Percentiles rank a stretch among this genome's conserved stretches.
These are phyloP conservation scores for Rhopilema esculentum DNA, from an alignment of 30 jellyfish, hydroid and myxozoan species.

Conservation along the genomic window DNA sequence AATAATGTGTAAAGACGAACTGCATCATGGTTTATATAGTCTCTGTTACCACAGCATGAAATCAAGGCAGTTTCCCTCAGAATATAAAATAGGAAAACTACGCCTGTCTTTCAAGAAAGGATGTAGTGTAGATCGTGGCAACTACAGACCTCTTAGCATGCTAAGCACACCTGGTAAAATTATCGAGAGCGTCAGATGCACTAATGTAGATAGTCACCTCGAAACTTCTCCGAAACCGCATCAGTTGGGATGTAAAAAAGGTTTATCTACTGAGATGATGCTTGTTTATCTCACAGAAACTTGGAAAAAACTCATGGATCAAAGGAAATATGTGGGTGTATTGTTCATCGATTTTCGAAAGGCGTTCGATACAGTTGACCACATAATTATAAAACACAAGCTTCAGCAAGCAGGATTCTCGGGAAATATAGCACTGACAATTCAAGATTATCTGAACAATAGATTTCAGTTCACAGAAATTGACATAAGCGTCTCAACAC, in stretches of 20 bases:
- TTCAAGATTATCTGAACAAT: constrained; percentile 26
- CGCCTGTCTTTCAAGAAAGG: background rate
- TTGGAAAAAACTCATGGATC: constrained; percentile 48
- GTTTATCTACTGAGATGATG: constrained; percentile 36
- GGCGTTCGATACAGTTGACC: constrained; percentile 49
- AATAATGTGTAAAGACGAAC: constrained; percentile 37
- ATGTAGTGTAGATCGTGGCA: too few relatives aligned
- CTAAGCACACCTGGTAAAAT: too few relatives aligned
- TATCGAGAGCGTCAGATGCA: too few relatives aligned
- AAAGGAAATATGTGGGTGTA: constrained; percentile 45
- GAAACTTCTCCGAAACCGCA: constrained; percentile 15
- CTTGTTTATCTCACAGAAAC: constrained; percentile 50
- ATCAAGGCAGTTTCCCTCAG: background rate
- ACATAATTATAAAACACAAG: constrained; percentile 14
- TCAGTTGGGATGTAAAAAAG: constrained; percentile 54
- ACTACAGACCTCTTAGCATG: too few relatives aligned
- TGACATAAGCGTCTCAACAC: constrained; percentile 24
- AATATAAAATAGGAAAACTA: background rate
- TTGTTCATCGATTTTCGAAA: constrained; percentile 43
- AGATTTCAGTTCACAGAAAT: constrained; percentile 31
- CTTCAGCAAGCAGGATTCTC: constrained; percentile 48
- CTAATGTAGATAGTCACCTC: too few relatives aligned
- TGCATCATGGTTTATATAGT: constrained; percentile 16
- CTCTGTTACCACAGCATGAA: too few relatives aligned
- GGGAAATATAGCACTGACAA: constrained; percentile 24